Conservation (phyloP, 2,888 invertebrate genomes). For the Proisotoma minuta region DNA sequence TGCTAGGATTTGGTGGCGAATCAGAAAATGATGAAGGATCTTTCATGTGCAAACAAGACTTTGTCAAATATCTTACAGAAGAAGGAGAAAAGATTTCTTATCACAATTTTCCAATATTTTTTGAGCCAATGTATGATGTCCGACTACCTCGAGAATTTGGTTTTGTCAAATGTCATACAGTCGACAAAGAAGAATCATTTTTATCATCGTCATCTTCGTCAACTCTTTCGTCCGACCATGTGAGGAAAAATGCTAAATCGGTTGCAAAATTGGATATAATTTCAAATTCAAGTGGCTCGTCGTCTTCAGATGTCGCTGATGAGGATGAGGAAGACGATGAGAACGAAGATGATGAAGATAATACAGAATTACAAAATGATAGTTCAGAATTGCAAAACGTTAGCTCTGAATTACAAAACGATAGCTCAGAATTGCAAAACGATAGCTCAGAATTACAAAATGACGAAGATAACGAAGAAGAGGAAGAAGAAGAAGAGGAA, state of each 20-base stretch:
- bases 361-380: too few species aligned
- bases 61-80: constrained; percentile 30
- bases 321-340: constrained; percentile 13
- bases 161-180: constrained; percentile 20
- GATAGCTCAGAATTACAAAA: constrained; percentile 3
- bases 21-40: constrained; percentile 31
- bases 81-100: constrained; percentile 30
- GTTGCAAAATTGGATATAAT: not conserved
- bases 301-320: not conserved
- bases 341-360: constrained; percentile 2
- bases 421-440: too few species aligned
- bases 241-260: not conserved
- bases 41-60: constrained; percentile 32
- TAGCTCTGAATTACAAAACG: too few species aligned
- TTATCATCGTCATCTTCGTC: not conserved
- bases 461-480: constrained; percentile 5
- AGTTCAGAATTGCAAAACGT: too few species aligned
- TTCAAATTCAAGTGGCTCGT: not conserved
- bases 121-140: constrained; percentile 27
- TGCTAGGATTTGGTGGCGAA: constrained; percentile 31
- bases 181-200: not conserved
- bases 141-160: constrained; percentile 16
- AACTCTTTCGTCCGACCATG: not conserved
- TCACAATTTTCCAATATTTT: constrained; percentile 26
- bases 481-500: constrained; percentile 11